A percentile compares a stretch with the other conserved stretches of the same genome.
Conservation (phyloP, 2,113 vertebrate genomes). For the Aleadryas rufinucha region DNA sequence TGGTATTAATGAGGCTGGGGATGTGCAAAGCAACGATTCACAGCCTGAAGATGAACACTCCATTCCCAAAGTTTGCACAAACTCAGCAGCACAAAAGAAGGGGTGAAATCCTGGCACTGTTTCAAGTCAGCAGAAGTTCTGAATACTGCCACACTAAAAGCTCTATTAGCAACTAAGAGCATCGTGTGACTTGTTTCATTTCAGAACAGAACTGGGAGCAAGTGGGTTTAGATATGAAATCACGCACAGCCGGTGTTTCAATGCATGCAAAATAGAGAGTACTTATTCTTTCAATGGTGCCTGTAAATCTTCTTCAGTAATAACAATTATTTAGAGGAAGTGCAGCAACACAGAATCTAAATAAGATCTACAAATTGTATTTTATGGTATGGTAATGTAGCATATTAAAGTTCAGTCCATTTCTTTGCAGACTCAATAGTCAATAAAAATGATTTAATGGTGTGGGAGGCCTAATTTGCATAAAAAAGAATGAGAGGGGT, state of each 20-base stretch:
- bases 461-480: conserved; percentile 39
- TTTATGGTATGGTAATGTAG: conserved; percentile 32
- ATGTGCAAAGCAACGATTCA: neutral
- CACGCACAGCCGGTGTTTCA: neutral
- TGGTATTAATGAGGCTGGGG: neutral
- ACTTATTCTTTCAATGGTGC: neutral
- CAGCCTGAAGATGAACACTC: neutral
- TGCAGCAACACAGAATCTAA: conserved; percentile 33
- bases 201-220: neutral
- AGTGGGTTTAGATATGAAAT: neutral
- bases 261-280: neutral
- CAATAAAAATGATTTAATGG: conserved; percentile 37
- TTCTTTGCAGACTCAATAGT: neutral
- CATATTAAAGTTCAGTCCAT: conserved; percentile 22
- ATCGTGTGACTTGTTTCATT: neutral
- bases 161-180: neutral
- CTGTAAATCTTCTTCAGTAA: conserved; percentile 40
- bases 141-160: neutral
- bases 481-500: neutral
- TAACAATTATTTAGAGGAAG: conserved; percentile 46
- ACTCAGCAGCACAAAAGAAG: neutral
- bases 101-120: neutral
- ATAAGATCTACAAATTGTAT: conserved; percentile 34
- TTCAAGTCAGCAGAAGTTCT: neutral
- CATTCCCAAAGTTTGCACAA: neutral